Evolutionary conservation across 2,113 vertebrate species (phyloP), one percentile per base, ranked within the genome.

Genomic region (Capreolus pygargus): DNA sequence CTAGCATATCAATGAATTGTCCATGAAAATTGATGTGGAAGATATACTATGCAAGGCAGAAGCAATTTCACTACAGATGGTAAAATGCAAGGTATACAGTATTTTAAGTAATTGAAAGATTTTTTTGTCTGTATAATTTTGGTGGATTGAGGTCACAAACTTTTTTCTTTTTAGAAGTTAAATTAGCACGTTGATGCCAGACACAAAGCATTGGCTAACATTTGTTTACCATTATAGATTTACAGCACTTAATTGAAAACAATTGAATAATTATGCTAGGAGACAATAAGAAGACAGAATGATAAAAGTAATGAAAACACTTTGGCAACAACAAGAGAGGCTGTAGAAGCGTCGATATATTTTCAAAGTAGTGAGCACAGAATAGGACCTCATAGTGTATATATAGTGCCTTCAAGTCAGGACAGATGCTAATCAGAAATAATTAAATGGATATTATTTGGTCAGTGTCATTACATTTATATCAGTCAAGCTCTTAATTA

Each of bases 1-100:
- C 95, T 98, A 99, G 99, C 99, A 99, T 98, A 99, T 99, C 97
- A 99, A 99, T 94, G 99, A 99, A 97, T 99, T 99, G 81, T 99
- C 99, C 27, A 99, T 99, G 99, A 99, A 99, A 97, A 99, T 99
- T 95, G 99, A 99, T 98, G 99, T 99, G 21, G 99, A 99, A 97
- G 99, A 99, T 95, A 98, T 99, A 91, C 99, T 99, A 3, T 99
- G 99, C 98, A 99, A 99, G 98, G 99, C 99, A 47, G 99, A 99
- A 98, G 99, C 99, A 85, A 99, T 99, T 98, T 99, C 99, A 95
- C 98, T 99, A 97, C 99, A 99, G 99, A 99, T 99, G 98, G 98
- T 98, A 98, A 99, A 99, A 97, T 99, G 99, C 98, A 99, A 99
- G 99, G 99, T 99, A 99, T 97, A 86, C 13, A 91, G 6, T 67